Percentiles rank a stretch among this genome's conserved stretches.
Evolutionary conservation across 2,888 invertebrate species (phyloP).

Genomic region (Podabrus alpinus): DNA sequence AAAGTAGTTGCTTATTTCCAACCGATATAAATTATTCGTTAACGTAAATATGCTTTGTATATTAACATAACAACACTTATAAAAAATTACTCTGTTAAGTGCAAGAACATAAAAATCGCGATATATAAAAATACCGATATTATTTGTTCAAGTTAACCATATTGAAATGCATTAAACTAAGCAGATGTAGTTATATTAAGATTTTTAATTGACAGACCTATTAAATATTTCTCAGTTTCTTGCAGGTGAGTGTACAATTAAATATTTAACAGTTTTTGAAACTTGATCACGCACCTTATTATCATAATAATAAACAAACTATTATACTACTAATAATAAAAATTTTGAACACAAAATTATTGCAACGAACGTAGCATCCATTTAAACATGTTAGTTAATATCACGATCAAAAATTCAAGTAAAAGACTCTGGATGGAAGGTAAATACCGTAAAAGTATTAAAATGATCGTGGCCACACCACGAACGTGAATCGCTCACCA

Average conservation of each 20-base stretch:
- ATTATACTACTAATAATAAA: background rate
- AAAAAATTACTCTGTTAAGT: too few species aligned
- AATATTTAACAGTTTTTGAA: background rate
- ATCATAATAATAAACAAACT: background rate
- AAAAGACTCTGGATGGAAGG: background rate
- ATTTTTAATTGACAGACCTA: background rate
- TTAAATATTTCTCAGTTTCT: background rate
- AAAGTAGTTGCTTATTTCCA: too few species aligned
- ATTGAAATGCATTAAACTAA: background rate
- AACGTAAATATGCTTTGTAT: too few species aligned
- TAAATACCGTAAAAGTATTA: background rate
- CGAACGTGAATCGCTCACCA: background rate
- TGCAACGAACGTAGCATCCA: background rate
- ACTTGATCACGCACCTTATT: background rate
- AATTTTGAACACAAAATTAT: background rate
- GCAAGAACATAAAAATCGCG: background rate
- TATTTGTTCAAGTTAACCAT: background rate
- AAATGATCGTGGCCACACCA: background rate
- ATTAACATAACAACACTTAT: too few species aligned
- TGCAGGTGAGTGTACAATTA: background rate
- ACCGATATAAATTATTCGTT: too few species aligned
- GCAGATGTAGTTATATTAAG: background rate
- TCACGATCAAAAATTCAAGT: background rate
- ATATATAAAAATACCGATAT: background rate
- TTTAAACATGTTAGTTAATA: background rate